A percentile compares a stretch with the other conserved stretches of the same genome.
Evolutionary conservation across 2,888 invertebrate species (phyloP).

Genomic region (Polydrusus tereticollis): DNA sequence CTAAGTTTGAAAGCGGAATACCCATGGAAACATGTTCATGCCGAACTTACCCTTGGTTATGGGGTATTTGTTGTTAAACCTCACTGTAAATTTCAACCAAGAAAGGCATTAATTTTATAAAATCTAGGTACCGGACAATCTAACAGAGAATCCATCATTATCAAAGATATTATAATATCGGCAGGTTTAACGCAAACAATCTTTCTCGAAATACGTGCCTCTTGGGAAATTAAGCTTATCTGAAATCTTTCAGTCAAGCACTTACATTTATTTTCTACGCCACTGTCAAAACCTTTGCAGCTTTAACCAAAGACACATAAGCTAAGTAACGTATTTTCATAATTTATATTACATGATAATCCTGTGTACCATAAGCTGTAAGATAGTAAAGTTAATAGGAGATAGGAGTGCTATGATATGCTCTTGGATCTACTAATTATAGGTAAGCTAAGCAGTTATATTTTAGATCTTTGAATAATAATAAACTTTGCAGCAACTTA

Average conservation of each 20-base stretch:
- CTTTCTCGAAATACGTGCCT: background rate
- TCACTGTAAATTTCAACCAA: no score
- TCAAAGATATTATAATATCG: background rate
- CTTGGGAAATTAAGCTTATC: slow-evolving; percentile 3
- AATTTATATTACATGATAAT: background rate
- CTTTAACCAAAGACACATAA: background rate
- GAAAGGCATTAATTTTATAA: background rate
- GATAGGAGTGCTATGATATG: background rate
- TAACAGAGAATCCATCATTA: background rate
- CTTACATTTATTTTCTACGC: background rate
- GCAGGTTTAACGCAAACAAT: background rate
- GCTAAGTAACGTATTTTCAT: background rate
- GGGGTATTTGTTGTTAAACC: background rate
- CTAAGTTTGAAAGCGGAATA: no score
- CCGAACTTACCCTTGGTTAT: no score
- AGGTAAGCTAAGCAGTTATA: no score
- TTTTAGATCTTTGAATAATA: no score
- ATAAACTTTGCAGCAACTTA: no score
- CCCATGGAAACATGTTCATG: no score
- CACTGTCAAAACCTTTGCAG: background rate
- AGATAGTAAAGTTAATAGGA: background rate
- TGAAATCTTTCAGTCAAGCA: background rate
- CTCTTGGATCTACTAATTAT: background rate
- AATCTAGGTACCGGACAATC: no score
- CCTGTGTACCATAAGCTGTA: background rate